Evolutionary conservation across 2,888 invertebrate genomes (phyloP), one percentile per base, ranked within the genome.

Genomic region (Eristalis pertinax): DNA sequence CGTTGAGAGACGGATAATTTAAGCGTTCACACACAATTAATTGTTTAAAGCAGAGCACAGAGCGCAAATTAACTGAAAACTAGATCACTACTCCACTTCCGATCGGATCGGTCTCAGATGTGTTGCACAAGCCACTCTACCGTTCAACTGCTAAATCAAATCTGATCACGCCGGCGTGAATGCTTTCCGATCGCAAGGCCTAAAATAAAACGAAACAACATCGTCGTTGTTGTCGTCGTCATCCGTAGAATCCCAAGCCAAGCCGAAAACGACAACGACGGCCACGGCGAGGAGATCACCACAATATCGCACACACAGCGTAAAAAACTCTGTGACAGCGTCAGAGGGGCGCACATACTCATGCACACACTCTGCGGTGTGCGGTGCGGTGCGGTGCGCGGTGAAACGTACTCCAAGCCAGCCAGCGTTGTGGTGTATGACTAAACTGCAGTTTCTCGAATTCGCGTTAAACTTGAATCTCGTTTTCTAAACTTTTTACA

Each of bases 1-100:
- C 29, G 4, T 29, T 4, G 5, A 29, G 5, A 4, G 4, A 26
- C 26, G 32, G 24, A 74, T 0, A 26, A 62, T 35, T 67, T 24
- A 73, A 29, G 62, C 29, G 68, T 62, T 82, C 26, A 74, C 62
- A 75, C 62, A 75, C 62, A 86, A 41, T 70, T 38, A 75, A 86
- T 50, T 41, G 5, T 50, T 62, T 41, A 5, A 58, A 64, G 32
- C 24, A 13, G 24, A 38, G 13, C 38, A 38, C 38, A 38, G 13
- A 38, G 13, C 13, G 13, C 38, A 38, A 38, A 38, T 38, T 11
- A 19, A 41, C n/a, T n/a, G 62, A 64, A 32, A 84, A 79, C 43
- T 83, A 86, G 86, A 67, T 83, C 86, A 86, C 50, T 70, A 56
- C 22, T 85, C 76, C 32, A 85, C 85, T 86, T 86, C 86, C 86